Conservation (phyloP, 2,113 vertebrate species). For the Orientallactaga bullata region DNA sequence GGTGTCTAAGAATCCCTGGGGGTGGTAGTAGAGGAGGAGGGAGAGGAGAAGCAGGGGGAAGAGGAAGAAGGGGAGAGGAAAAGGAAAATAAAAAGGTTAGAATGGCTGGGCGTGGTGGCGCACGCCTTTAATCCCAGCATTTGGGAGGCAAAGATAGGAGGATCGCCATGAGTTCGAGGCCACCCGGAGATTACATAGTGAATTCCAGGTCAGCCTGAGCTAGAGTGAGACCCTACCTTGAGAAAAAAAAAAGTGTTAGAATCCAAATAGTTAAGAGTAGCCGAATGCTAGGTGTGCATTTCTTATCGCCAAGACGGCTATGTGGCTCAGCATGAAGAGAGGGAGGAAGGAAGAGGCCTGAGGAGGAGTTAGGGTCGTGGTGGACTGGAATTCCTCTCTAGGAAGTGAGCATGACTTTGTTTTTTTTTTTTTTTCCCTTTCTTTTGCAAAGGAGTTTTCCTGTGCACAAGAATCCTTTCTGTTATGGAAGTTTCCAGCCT, state of each 20-base stretch:
- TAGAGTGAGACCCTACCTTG: no score
- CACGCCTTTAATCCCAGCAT: no score
- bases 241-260: no score
- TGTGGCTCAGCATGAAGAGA: background rate
- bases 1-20: background rate
- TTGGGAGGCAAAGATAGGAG: no score
- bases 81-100: background rate
- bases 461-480: background rate
- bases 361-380: background rate
- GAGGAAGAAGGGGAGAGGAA: no score
- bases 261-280: no score
- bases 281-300: background rate
- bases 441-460: background rate
- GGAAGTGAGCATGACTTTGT: background rate
- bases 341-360: no score
- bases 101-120: no score
- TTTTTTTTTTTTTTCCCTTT: background rate
- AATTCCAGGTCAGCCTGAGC: no score
- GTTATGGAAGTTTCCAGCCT: background rate
- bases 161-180: no score
- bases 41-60: fast-evolving
- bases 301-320: background rate
- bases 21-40: no score
- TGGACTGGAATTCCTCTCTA: background rate
- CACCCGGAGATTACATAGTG: no score